A percentile compares a stretch with the other conserved stretches of the same genome.
Conservation (phyloP, 2,888 invertebrate genomes). For the Ophioninae sp. region DNA sequence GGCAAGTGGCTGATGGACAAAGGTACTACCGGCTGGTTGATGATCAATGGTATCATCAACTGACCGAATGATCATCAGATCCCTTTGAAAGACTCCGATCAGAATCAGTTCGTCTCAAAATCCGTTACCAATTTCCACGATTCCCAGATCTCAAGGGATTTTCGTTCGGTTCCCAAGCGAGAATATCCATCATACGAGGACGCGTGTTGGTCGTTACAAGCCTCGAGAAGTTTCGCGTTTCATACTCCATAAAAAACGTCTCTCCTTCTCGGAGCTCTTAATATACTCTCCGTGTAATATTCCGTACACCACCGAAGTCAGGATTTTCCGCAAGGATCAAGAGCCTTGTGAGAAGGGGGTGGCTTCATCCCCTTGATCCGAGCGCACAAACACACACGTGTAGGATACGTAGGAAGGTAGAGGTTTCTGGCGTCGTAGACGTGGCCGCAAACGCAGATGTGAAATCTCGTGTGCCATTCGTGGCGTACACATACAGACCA, state of each 20-base stretch:
- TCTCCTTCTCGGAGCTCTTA: background rate
- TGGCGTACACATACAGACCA: slow-evolving; percentile 42
- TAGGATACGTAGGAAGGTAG: slow-evolving; percentile 14
- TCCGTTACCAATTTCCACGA: background rate
- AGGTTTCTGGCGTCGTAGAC: background rate
- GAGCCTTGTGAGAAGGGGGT: slow-evolving; percentile 36
- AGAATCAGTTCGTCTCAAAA: background rate
- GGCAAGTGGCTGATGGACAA: background rate
- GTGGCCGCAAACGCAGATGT: slow-evolving; percentile 59
- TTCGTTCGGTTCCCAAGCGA: background rate
- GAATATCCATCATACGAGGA: background rate
- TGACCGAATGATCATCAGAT: background rate
- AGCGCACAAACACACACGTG: slow-evolving; percentile 3
- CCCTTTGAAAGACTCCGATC: background rate
- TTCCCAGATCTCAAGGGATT: background rate
- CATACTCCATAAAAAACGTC: background rate
- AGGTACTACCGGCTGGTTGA: background rate
- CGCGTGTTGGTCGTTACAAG: background rate
- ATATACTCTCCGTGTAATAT: slow-evolving; percentile 20
- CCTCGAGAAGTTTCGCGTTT: background rate
- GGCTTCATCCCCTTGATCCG: slow-evolving; percentile 46
- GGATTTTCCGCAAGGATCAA: slow-evolving; percentile 48
- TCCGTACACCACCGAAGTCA: slow-evolving; percentile 25
- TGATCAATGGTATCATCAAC: background rate
- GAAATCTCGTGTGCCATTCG: slow-evolving; percentile 46